A percentile compares a stretch with the other conserved stretches of the same genome.
phyloP scores from a whole-genome alignment of 2,888 invertebrate species.

The Mythimna ferrago region DNA sequence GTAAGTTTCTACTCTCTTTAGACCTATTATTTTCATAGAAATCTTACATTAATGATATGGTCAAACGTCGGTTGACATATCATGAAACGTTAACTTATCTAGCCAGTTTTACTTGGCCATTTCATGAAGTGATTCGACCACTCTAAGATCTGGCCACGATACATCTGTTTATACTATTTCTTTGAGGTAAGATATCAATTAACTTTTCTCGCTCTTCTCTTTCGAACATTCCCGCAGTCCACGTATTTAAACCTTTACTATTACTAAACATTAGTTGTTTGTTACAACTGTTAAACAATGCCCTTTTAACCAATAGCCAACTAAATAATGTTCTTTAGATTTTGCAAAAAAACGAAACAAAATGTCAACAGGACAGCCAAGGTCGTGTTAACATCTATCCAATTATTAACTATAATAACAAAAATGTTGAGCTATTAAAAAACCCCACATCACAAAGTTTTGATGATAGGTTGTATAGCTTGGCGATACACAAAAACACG shows the following conservation, averaged over 20 bases:
- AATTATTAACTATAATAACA: constrained; percentile 13
- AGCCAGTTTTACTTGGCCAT: too few relatives aligned
- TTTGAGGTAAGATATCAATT: too few relatives aligned
- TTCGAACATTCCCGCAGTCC: too few relatives aligned
- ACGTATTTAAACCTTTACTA: not conserved
- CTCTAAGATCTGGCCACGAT: too few relatives aligned
- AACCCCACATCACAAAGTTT: not conserved
- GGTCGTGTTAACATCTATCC: constrained; percentile 26
- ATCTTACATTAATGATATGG: too few relatives aligned
- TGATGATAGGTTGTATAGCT: not conserved
- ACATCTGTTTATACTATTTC: too few relatives aligned
- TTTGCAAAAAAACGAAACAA: not conserved
- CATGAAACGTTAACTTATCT: too few relatives aligned
- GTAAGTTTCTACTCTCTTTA: too few relatives aligned
- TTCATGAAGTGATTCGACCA: too few relatives aligned
- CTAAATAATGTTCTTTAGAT: not conserved
- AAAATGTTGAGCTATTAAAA: constrained; percentile 5
- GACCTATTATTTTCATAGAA: too few relatives aligned
- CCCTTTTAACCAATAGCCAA: not conserved
- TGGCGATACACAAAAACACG: constrained; percentile 3
- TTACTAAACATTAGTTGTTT: not conserved
- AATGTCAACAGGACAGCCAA: not conserved
- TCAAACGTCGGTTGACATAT: too few relatives aligned
- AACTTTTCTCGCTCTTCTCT: too few relatives aligned
- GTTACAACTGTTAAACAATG: not conserved